Conservation (phyloP, 2,888 invertebrate genomes). For the Acronicta leporina region DNA sequence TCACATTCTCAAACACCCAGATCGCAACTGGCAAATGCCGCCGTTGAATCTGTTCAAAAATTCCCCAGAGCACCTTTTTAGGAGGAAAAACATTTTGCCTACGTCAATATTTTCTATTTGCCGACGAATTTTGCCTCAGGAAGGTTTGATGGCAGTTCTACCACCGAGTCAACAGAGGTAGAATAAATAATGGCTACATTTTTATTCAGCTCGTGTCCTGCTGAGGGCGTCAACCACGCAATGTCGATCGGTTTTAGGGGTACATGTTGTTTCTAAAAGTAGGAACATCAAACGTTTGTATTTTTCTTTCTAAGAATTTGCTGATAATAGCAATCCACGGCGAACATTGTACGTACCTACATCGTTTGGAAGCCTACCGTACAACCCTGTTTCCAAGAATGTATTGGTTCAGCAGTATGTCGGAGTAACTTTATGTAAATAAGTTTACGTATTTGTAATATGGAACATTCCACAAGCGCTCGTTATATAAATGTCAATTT, state of each 20-base stretch:
- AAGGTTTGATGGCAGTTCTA: constrained; percentile 60
- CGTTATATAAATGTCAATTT: constrained; percentile 54
- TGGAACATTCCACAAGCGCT: constrained; percentile 43
- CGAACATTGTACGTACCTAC: too few species aligned
- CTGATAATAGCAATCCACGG: too few species aligned
- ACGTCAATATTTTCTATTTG: constrained; percentile 71
- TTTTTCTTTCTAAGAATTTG: background rate
- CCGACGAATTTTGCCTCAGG: constrained; percentile 59
- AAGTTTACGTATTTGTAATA: constrained; percentile 29
- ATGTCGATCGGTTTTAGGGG: constrained; percentile 43
- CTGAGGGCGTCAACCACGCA: constrained; percentile 61
- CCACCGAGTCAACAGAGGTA: constrained; percentile 68
- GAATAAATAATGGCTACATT: constrained; percentile 72
- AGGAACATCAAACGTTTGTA: constrained; percentile 14
- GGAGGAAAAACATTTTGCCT: constrained; percentile 58
- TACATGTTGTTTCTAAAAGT: constrained; percentile 44
- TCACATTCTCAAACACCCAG: too few species aligned
- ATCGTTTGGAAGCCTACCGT: background rate
- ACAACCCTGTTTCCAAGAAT: constrained; percentile 21
- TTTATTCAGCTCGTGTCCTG: constrained; percentile 72
- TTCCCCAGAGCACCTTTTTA: constrained; percentile 29
- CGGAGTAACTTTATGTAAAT: constrained; percentile 50
- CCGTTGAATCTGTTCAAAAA: constrained; percentile 11
- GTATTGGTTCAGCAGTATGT: constrained; percentile 35
- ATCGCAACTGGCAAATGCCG: constrained; percentile 13